phyloP scores from a whole-genome alignment of 2,113 vertebrate species.

The Cololabis saira region DNA sequence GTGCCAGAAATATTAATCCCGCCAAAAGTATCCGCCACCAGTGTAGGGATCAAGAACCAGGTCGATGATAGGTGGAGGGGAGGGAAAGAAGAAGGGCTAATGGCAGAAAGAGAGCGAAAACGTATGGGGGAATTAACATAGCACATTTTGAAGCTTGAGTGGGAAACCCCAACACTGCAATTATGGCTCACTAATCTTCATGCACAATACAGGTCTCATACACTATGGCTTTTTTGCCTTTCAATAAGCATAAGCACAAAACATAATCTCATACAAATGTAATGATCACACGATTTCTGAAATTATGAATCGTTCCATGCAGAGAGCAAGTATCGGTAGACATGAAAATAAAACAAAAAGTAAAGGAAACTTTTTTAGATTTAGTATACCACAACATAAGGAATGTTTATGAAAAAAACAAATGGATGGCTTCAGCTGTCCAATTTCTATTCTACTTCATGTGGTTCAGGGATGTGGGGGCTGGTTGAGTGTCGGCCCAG shows the following conservation, averaged over 20 bases:
- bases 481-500: too few species aligned
- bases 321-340: conserved; percentile 5
- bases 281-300: conserved; percentile 30
- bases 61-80: conserved; percentile 53
- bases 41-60: conserved; percentile 78
- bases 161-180: conserved; percentile 60
- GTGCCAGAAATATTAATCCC: conserved; percentile 81
- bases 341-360: not conserved
- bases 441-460: too few species aligned
- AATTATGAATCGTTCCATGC: conserved; percentile 16
- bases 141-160: conserved; percentile 53
- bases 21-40: conserved; percentile 70
- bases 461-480: too few species aligned
- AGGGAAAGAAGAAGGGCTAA: not conserved
- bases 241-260: conserved; percentile 58
- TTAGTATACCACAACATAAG: not conserved
- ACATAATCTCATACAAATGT: conserved; percentile 33
- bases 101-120: conserved; percentile 36
- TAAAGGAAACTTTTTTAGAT: not conserved
- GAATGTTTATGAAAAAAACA: too few species aligned
- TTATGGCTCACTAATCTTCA: conserved; percentile 64
- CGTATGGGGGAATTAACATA: conserved; percentile 50
- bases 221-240: conserved; percentile 46
- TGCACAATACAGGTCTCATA: conserved; percentile 63
- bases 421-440: too few species aligned